A percentile compares a stretch with the other conserved stretches of the same genome.
These are phyloP conservation scores for Thermophis baileyi DNA, from an alignment of 2,113 vertebrate species.

Conservation along the genomic window DNA sequence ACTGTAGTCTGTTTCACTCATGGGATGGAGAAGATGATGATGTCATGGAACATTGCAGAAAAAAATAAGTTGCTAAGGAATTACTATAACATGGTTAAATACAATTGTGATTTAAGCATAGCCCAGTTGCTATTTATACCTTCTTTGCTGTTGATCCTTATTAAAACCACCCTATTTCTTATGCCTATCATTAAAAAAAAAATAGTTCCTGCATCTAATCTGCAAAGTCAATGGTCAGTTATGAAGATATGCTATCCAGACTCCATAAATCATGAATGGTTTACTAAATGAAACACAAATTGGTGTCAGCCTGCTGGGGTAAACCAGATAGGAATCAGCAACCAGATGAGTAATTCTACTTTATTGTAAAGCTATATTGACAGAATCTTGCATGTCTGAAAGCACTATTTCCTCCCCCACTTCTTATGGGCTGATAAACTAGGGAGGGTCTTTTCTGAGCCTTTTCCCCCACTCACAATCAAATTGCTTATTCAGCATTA, in stretches of 20 bases:
- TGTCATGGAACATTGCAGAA: neutral
- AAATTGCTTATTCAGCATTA: no score
- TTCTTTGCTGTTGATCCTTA: neutral
- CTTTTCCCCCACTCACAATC: no score
- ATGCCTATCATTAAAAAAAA: neutral
- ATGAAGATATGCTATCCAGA: neutral
- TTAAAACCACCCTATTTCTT: neutral
- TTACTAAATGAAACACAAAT: neutral
- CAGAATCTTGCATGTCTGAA: no score
- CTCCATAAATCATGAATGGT: neutral
- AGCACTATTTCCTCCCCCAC: no score
- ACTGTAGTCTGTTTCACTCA: neutral
- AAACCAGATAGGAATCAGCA: no score
- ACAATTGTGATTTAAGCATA: neutral
- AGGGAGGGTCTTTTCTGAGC: no score
- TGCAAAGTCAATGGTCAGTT: neutral
- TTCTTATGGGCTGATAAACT: no score
- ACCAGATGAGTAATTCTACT: no score
- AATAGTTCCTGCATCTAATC: neutral
- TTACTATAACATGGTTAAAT: neutral
- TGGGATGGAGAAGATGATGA: neutral
- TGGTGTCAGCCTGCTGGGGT: neutral
- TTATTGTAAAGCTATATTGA: no score
- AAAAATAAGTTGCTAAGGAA: neutral
- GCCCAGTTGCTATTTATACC: neutral